These are phyloP conservation scores for Chiloscyllium punctatum DNA, from an alignment of 2,797 vertebrate genomes.

Conservation along the genomic window DNA sequence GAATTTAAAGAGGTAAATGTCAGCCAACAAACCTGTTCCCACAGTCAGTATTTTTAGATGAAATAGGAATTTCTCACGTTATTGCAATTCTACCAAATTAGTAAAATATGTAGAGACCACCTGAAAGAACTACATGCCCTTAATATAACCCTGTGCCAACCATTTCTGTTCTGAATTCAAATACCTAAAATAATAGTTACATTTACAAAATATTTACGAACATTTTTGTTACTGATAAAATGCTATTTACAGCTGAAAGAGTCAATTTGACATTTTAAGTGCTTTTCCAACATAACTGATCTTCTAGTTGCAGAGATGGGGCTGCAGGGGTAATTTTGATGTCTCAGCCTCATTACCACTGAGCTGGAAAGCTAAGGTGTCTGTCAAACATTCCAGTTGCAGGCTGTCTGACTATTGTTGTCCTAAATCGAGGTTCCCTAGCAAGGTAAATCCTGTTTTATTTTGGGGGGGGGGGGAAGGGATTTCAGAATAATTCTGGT, in stretches of 20 bases:
- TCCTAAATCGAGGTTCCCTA: not conserved
- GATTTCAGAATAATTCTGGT: not conserved
- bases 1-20: not conserved
- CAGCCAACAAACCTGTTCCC: constrained; percentile 10
- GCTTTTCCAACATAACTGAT: not conserved
- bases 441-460: too few relatives aligned
- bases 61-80: not conserved
- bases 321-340: not conserved
- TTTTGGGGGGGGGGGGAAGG: not conserved
- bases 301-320: too few relatives aligned
- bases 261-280: not conserved
- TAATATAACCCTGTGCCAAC: not conserved
- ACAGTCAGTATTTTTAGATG: constrained; percentile 30
- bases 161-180: not conserved
- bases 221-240: not conserved
- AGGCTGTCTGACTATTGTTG: not conserved
- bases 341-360: not conserved
- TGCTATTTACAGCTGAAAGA: not conserved
- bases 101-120: not conserved
- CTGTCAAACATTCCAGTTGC: not conserved
- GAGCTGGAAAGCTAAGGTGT: not conserved
- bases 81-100: not conserved
- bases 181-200: not conserved
- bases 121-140: not conserved
- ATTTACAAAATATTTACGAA: not conserved